Percentiles rank a stretch among this genome's conserved stretches.
phyloP scores from a whole-genome alignment of 2,113 vertebrate genomes.

The Tachuris rubrigastra region DNA sequence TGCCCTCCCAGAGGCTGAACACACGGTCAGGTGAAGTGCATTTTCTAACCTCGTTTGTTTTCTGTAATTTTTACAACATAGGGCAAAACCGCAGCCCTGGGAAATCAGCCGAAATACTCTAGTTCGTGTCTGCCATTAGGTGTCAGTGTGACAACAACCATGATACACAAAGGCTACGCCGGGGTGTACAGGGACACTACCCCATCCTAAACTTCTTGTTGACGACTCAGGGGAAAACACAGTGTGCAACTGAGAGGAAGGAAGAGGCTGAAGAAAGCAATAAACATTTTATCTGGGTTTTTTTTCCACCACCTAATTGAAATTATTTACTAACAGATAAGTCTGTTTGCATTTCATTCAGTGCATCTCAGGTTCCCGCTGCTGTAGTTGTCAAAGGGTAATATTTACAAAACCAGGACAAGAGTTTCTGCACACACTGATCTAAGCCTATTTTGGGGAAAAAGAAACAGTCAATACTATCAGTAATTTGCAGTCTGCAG shows the following conservation, averaged over 20 bases:
- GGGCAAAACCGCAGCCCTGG: neutral
- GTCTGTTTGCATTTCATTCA: neutral
- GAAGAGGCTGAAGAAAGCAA: neutral
- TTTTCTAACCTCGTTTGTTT: neutral
- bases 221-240: neutral
- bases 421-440: neutral
- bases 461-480: neutral
- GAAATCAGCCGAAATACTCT: neutral
- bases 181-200: neutral
- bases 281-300: neutral
- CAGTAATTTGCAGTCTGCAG: neutral
- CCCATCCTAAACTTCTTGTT: neutral
- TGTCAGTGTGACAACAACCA: constrained; percentile 69
- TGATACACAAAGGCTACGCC: neutral
- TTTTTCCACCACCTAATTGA: neutral
- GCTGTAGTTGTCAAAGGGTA: neutral
- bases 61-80: neutral
- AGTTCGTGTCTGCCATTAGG: constrained; percentile 34
- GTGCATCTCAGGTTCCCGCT: neutral
- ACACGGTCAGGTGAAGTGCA: neutral
- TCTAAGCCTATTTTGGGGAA: neutral
- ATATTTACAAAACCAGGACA: neutral
- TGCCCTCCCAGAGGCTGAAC: neutral
- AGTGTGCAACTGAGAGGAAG: neutral
- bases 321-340: neutral